Percentiles rank a stretch among this genome's conserved stretches.
Conservation (phyloP, 2,888 invertebrate species). For the Agonopterix alstromeriana region DNA sequence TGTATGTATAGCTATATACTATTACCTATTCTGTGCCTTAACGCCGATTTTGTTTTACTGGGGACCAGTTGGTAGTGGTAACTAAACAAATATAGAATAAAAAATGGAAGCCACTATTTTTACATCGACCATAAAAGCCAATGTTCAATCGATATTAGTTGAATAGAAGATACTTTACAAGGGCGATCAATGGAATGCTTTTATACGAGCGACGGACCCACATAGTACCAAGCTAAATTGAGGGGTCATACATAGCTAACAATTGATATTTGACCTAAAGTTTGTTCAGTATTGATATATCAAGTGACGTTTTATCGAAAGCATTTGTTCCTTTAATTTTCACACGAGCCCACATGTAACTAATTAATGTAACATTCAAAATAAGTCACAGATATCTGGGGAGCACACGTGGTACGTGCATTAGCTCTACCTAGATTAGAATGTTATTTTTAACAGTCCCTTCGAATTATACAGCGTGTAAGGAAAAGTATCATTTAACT, state of each 20-base stretch:
- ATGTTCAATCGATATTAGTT: conserved; percentile 10
- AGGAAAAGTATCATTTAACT: too few species aligned
- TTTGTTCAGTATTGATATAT: conserved; percentile 2
- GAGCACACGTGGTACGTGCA: conserved; percentile 2
- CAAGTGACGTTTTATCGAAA: conserved; percentile 1
- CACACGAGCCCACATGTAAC: conserved; percentile 20
- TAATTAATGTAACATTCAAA: conserved; percentile 24
- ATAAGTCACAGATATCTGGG: neutral
- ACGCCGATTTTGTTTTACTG: too few species aligned
- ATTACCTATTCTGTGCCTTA: too few species aligned
- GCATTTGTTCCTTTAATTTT: neutral
- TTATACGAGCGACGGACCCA: conserved; percentile 17
- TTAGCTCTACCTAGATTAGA: neutral
- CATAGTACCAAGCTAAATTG: conserved; percentile 23
- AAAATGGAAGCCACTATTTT: neutral
- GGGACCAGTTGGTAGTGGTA: too few species aligned
- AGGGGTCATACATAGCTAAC: conserved; percentile 28
- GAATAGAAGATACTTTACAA: conserved; percentile 30
- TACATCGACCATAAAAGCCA: neutral
- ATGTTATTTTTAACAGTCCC: too few species aligned
- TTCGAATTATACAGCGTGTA: too few species aligned
- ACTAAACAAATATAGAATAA: neutral
- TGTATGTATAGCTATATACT: too few species aligned
- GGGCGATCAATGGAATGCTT: conserved; percentile 26
- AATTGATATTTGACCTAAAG: conserved; percentile 33